These are phyloP conservation scores for Laticauda laticaudata DNA, from an alignment of 2,113 vertebrate species.

Conservation along the genomic window DNA sequence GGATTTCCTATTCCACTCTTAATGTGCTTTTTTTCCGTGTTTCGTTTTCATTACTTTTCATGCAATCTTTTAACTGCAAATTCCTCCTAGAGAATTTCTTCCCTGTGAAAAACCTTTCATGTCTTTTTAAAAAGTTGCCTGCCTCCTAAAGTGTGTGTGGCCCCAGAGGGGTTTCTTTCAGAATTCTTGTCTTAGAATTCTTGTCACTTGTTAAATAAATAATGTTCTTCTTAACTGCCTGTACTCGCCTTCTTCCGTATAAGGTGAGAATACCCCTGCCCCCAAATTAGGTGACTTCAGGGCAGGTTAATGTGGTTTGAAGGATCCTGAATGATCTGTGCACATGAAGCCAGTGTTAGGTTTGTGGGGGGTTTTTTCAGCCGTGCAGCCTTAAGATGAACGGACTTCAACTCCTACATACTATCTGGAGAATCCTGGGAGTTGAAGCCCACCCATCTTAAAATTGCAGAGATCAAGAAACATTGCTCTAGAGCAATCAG, in stretches of 20 bases:
- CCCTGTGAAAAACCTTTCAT: conserved; percentile 13
- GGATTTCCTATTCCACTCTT: neutral
- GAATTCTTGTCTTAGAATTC: conserved; percentile 30
- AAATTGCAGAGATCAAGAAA: neutral
- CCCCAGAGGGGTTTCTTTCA: conserved; percentile 2
- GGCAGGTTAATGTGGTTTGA: neutral
- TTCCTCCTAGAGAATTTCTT: neutral
- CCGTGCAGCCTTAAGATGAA: neutral
- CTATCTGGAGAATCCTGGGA: neutral
- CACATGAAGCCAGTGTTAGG: neutral
- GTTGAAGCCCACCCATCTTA: neutral
- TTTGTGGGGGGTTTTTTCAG: neutral
- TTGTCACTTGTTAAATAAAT: conserved; percentile 32
- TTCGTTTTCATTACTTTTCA: neutral
- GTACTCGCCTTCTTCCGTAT: conserved; percentile 28
- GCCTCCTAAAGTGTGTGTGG: conserved; percentile 9
- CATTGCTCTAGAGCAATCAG: no score
- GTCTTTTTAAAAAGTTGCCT: neutral
- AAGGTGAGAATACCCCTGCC: neutral
- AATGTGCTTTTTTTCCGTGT: neutral
- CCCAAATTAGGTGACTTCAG: neutral
- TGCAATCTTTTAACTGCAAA: conserved; percentile 1
- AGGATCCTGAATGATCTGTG: neutral
- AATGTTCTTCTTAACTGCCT: conserved; percentile 31
- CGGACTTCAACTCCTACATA: neutral